Evolutionary conservation across 92 coral and sea anemone genomes (phyloP), one percentile per base, ranked within the genome.

Genomic region (Heteractis magnifica): DNA sequence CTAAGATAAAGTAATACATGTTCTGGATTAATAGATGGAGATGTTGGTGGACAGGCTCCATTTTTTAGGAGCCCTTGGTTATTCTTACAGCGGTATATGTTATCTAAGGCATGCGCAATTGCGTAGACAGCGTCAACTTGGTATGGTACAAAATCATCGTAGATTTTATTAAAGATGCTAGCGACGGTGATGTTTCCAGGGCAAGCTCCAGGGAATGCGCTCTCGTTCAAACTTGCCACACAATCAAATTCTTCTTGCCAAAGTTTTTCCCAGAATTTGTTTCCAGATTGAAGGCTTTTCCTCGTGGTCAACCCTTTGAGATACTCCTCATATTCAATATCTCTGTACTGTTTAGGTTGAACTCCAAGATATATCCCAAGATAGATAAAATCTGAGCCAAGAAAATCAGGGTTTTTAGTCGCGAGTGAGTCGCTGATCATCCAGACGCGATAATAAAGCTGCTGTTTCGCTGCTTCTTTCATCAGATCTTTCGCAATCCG

Each of bases 371-470:
- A 92, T 9, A 83, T 76, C 4, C 93, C 95, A 65, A 92, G 90
- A 44, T 85, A 85, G 74, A 87, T 78, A 44, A 90, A 86, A 60
- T 90, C 93, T 7, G 73, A 81, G 23, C 92, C 93, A 13, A 91
- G 85, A 65, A 81, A 86, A 14, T 88, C 88, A 1, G 93, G 92
- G 8, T 91, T 83, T 52, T 84, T 90, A 8, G 92, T 76, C 4
- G 94, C 97, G 68, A 93, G 79, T 8, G 93, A 92, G 72, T 93
- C 97, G 79, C 98, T 95, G 70, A 93, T 73, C 26, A 95, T 65
- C 97, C 97, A 95, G 6, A 92, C 81, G 9, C 87, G 83, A 18
- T 90, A 90, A 12, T 76, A 71, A 3, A 95, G 65, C 21, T 90
- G 81, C 55, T 90, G 92, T 34, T 84, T 79, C 13, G 76, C 83